phyloP scores from a whole-genome alignment of 2,888 invertebrate species.

The Tetanocera ferruginea region DNA sequence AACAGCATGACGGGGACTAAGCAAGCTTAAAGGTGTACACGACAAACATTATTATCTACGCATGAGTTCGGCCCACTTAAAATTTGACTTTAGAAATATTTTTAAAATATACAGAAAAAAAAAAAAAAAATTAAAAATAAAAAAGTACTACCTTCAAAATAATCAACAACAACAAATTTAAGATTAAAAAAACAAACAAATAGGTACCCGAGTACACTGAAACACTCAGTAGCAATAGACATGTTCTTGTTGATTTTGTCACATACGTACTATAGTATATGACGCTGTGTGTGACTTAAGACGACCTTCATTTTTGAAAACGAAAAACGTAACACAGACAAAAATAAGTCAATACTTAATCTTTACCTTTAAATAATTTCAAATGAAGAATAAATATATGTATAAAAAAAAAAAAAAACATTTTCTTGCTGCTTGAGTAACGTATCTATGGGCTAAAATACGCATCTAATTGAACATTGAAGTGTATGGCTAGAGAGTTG shows the following conservation, averaged over 20 bases:
- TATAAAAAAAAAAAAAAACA: background rate
- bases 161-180: background rate
- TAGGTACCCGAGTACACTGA: background rate
- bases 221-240: background rate
- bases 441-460: background rate
- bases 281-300: background rate
- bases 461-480: background rate
- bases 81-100: no score
- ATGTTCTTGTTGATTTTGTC: background rate
- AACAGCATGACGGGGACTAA: no score
- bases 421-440: background rate
- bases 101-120: no score
- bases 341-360: slow-evolving; percentile 20
- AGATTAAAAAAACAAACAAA: background rate
- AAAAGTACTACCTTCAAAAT: background rate
- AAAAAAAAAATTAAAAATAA: no score
- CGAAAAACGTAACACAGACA: background rate
- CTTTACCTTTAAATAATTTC: background rate
- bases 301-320: slow-evolving; percentile 23
- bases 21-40: no score
- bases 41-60: no score
- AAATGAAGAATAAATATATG: background rate
- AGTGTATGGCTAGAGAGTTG: background rate
- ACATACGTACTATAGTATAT: background rate
- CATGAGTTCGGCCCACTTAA: no score